These are phyloP conservation scores for Anoura caudifer DNA, from an alignment of 2,113 vertebrate species.

Conservation along the genomic window DNA sequence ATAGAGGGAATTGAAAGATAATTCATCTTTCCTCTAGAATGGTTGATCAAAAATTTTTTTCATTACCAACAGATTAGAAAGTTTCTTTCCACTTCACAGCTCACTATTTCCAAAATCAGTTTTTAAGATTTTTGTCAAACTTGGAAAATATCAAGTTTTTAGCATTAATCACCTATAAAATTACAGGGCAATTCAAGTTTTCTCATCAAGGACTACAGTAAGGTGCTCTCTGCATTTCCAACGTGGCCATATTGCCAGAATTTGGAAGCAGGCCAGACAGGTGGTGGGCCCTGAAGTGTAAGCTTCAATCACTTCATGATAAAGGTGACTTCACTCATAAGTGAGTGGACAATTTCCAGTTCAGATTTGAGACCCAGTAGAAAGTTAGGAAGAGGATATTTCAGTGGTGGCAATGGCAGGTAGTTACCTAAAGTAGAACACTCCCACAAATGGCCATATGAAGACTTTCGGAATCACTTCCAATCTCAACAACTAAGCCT, in stretches of 20 bases:
- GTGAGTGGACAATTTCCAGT: background rate
- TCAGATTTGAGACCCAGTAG: background rate
- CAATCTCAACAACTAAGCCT: background rate
- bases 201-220: background rate
- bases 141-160: constrained; percentile 17
- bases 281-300: background rate
- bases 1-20: background rate
- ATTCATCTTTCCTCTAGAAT: background rate
- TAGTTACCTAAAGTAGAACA: background rate
- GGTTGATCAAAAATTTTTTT: background rate
- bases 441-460: background rate
- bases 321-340: background rate
- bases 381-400: background rate
- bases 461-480: background rate
- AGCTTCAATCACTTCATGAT: background rate
- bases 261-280: background rate
- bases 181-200: background rate
- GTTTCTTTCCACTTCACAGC: background rate
- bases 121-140: background rate
- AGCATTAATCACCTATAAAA: background rate
- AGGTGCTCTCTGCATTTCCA: background rate
- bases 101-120: background rate
- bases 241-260: background rate
- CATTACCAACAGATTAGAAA: background rate
- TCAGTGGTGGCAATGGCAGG: background rate